Conservation (phyloP, 2,113 vertebrate species). For the Formicarius rufipectus region DNA sequence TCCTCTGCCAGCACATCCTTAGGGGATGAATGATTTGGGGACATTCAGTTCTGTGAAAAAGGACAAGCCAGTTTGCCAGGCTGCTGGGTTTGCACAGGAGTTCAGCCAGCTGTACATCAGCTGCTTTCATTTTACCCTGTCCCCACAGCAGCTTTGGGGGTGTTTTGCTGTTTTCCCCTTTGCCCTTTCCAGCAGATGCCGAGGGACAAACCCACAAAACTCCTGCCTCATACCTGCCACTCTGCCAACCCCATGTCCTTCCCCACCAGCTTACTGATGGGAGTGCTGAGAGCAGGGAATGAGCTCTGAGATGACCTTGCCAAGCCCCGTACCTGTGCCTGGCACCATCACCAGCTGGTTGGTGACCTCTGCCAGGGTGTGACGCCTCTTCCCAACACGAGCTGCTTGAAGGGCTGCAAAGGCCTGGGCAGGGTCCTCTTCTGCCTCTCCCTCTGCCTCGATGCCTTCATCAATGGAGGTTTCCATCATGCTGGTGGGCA, state of each 20-base stretch:
- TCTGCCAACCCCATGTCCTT: background rate
- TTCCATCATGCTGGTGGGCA: slow-evolving; percentile 96
- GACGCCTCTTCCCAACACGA: slow-evolving; percentile 88
- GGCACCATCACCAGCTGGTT: slow-evolving; percentile 83
- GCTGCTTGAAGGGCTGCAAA: slow-evolving; percentile 87
- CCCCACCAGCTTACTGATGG: background rate
- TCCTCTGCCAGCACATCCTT: background rate
- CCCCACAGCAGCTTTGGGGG: background rate
- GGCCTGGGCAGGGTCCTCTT: slow-evolving; percentile 85
- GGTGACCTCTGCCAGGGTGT: slow-evolving; percentile 95
- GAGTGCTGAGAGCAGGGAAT: background rate
- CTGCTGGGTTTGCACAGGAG: background rate
- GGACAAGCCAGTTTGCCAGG: background rate
- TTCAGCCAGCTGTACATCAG: background rate
- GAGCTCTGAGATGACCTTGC: background rate
- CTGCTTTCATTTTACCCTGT: background rate
- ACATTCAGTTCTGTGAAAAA: background rate
- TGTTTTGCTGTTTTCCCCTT: accelerated
- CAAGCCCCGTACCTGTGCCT: slow-evolving; percentile 77
- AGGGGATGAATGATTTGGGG: background rate
- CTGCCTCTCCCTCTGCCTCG: slow-evolving; percentile 88
- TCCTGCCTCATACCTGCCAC: too few species aligned
- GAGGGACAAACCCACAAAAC: background rate
- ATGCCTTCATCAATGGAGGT: slow-evolving; percentile 96
- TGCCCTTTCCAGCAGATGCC: background rate